Conservation (phyloP, 2,888 invertebrate species). For the Yponomeuta plumbellus region DNA sequence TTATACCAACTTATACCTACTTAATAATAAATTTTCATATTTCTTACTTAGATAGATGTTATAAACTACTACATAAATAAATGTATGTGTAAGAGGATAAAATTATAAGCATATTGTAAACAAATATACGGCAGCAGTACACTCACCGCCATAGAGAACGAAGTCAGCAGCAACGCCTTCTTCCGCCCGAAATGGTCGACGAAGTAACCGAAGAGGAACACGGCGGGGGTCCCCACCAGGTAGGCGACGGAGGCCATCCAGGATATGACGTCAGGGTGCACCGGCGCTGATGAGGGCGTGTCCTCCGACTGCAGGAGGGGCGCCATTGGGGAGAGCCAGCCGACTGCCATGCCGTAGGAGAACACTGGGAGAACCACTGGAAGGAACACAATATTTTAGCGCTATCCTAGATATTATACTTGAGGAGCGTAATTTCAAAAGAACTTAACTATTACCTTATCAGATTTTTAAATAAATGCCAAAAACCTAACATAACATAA, state of each 20-base stretch:
- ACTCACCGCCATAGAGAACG: conserved; percentile 62
- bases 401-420: no score
- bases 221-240: conserved; percentile 71
- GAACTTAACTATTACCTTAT: no score
- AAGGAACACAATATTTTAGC: conserved; percentile 24
- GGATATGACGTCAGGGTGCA: conserved; percentile 66
- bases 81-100: no score
- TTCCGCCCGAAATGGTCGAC: conserved; percentile 74
- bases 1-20: no score
- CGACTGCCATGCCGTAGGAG: conserved; percentile 71
- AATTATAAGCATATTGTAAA: no score
- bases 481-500: no score
- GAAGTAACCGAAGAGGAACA: conserved; percentile 70
- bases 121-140: background rate
- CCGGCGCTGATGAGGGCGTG: conserved; percentile 54
- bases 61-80: no score
- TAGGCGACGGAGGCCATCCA: conserved; percentile 77
- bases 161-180: conserved; percentile 60
- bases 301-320: conserved; percentile 63
- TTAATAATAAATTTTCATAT: no score
- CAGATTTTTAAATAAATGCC: no score
- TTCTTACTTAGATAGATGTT: no score
- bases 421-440: no score
- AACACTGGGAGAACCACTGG: conserved; percentile 74
- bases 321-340: conserved; percentile 77